Evolutionary conservation across 2,888 invertebrate species (phyloP), one percentile per base, ranked within the genome.

Genomic region (Antitype chi): DNA sequence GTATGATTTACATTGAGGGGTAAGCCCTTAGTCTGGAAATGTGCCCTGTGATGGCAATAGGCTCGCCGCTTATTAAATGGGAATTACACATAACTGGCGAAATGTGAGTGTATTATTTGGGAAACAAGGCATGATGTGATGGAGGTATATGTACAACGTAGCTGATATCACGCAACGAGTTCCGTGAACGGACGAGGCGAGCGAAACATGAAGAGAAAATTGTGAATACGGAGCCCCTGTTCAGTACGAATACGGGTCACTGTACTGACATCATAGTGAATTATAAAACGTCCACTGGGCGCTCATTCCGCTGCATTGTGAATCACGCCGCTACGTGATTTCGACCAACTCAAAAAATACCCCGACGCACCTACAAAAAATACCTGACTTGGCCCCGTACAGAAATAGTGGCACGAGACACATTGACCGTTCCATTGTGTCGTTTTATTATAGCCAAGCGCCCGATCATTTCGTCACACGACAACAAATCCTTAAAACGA

Each of bases 321-420:
- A 92, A 91, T 90, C 89, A 91, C 89, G 88, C 87, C 38, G 78
- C 74, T 90, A 92, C 93, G 93, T 93, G 93, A 92, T 93, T 92
- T 91, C 88, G 86, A 91, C 88, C 88, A 88, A 88, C 89, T 91
- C 85, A 93, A 93, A 94, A 94, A 94, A 92, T 85, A 87, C 82
- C 78, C 79, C 83, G 81, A 83, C 55, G 88, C 85, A 83, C 75
- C 81, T 81, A 88, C 92, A 94, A 93, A 94, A 93, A 92, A 87
- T 74, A 79, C 84, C 90, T 88, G 90, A 90, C 90, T 85, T 88
- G 88, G 75, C 89, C 88, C 87, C 87, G 89, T 85, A 89, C 90
- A 92, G 92, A 93, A 94, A 94, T 94, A 90, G 93, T 95, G 95
- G 96, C 96, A 96, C 96, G 96, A 94, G 96, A 94, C 96, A 95